Conservation (phyloP, 2,113 vertebrate species). For the Macaca mulatta region DNA sequence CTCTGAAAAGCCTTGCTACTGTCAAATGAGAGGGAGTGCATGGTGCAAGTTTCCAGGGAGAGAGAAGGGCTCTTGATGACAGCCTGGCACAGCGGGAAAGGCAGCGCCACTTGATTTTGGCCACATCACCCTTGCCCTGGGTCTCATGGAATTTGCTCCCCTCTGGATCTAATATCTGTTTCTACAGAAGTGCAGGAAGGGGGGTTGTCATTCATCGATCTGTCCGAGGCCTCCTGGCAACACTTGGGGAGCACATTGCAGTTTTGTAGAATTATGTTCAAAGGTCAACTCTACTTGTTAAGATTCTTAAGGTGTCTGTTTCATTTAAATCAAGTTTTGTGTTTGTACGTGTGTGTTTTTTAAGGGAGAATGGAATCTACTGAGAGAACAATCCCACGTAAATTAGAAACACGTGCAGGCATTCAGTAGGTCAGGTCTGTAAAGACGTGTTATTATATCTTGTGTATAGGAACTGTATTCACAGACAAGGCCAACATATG, state of each 20-base stretch:
- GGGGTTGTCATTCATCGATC: not conserved
- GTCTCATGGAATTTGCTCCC: not conserved
- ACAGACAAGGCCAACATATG: conserved; percentile 66
- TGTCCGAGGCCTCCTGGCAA: conserved; percentile 59
- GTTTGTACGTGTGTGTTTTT: conserved; percentile 40
- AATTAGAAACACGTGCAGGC: conserved; percentile 84
- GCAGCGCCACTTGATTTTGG: not conserved
- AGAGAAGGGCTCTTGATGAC: not conserved
- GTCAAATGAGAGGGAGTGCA: not conserved
- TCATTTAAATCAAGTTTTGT: conserved; percentile 80
- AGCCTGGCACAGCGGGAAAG: not conserved
- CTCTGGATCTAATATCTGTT: not conserved
- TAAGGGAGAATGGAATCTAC: conserved; percentile 71
- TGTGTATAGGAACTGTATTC: conserved; percentile 79
- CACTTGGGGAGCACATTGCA: conserved; percentile 41
- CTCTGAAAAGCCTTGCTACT: not conserved
- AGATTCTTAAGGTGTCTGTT: conserved; percentile 83
- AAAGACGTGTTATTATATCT: conserved; percentile 79
- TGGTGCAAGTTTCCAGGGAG: not conserved
- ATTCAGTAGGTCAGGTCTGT: conserved; percentile 80
- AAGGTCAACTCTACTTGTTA: conserved; percentile 80
- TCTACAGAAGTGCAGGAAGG: not conserved
- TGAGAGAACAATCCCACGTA: conserved; percentile 78
- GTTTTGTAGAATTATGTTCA: conserved; percentile 72
- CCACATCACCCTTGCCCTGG: not conserved